Evolutionary conservation across 2,797 vertebrate genomes (phyloP).

Genomic region (Australoheros facetus): DNA sequence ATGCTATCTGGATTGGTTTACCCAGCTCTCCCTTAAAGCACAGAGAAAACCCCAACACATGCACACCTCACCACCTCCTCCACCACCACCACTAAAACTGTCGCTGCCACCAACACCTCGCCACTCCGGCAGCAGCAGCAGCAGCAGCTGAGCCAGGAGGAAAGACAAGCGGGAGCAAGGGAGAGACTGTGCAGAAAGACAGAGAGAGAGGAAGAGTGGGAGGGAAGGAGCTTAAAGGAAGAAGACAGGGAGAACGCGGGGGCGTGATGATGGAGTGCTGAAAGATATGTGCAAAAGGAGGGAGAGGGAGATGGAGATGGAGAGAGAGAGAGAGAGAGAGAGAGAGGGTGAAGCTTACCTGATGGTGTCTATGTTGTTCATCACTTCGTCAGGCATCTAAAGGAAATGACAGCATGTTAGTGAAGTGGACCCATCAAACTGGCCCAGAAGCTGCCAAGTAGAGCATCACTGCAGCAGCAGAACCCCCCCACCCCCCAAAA

Average conservation of each 20-base stretch:
- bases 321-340: conserved; percentile 7
- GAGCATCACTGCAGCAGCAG: conserved; percentile 42
- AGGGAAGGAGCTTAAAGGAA: conserved; percentile 74
- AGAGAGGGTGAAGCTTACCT: conserved; percentile 84
- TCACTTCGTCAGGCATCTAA: conserved; percentile 90
- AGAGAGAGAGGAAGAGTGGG: conserved; percentile 73
- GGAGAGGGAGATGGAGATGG: conserved; percentile 30
- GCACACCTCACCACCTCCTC: conserved; percentile 39
- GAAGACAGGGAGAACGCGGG: conserved; percentile 69
- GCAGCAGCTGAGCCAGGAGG: conserved; percentile 49
- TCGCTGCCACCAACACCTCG: conserved; percentile 32
- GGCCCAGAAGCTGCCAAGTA: conserved; percentile 47
- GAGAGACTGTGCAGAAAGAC: conserved; percentile 63
- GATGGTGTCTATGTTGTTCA: conserved; percentile 88
- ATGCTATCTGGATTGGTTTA: conserved; percentile 62
- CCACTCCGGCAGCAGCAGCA: conserved; percentile 47
- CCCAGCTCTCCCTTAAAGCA: conserved; percentile 65
- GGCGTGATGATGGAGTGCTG: conserved; percentile 71
- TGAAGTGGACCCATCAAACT: conserved; percentile 52
- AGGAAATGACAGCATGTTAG: conserved; percentile 83
- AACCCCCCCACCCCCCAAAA: not conserved
- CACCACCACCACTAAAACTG: conserved; percentile 13
- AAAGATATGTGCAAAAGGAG: conserved; percentile 57
- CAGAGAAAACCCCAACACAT: conserved; percentile 67
- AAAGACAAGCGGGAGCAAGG: conserved; percentile 46